phyloP scores from a whole-genome alignment of 1,140 invertebrate genomes.

The Bombyx mandarina region DNA sequence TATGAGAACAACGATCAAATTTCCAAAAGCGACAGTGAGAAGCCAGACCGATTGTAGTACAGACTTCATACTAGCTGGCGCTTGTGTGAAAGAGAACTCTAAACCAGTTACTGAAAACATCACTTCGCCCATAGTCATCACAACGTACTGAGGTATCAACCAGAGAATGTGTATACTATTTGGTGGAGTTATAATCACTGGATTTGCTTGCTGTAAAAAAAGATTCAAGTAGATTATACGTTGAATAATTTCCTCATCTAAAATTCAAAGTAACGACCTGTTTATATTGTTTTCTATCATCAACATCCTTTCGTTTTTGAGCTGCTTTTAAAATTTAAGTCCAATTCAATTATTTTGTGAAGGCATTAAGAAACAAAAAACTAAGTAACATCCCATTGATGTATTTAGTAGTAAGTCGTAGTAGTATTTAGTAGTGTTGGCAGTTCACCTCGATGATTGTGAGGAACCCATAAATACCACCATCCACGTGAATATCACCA shows the following conservation, averaged over 20 bases:
- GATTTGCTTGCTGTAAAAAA: slow-evolving; percentile 34
- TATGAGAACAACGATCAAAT: slow-evolving; percentile 90
- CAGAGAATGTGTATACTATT: slow-evolving; percentile 86
- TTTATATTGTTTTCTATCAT: too few relatives aligned
- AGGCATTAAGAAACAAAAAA: too few relatives aligned
- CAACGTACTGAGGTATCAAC: slow-evolving; percentile 89
- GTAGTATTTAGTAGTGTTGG: too few relatives aligned
- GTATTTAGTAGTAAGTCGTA: too few relatives aligned
- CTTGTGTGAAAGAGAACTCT: slow-evolving; percentile 92
- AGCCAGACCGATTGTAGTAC: slow-evolving; percentile 92
- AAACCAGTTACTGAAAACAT: slow-evolving; percentile 95
- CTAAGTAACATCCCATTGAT: too few relatives aligned
- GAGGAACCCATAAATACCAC: too few relatives aligned
- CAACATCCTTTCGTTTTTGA: too few relatives aligned
- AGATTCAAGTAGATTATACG: background rate
- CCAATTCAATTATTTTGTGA: too few relatives aligned
- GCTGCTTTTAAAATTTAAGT: too few relatives aligned
- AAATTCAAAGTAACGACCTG: too few relatives aligned
- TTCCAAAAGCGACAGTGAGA: slow-evolving; percentile 91
- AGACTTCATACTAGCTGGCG: slow-evolving; percentile 92
- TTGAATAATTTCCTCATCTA: background rate
- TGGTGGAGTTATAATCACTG: slow-evolving; percentile 72
- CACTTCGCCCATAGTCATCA: slow-evolving; percentile 86
- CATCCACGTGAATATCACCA: too few relatives aligned
- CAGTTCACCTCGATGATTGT: too few relatives aligned